Conservation (phyloP, 2,888 invertebrate genomes). For the Cordilura impudica region DNA sequence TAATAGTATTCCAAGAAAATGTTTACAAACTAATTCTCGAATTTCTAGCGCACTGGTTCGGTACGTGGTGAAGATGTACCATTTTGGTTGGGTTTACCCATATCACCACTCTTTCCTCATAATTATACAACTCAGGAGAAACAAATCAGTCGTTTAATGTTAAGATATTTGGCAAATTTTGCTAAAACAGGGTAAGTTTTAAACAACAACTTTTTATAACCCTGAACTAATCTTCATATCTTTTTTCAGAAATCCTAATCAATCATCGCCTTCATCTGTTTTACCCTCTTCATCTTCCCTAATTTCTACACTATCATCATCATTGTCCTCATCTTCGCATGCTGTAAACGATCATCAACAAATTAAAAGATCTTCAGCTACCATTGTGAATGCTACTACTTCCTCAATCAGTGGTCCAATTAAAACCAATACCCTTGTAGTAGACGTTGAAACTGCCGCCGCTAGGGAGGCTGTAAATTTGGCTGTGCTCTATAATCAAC, state of each 20-base stretch:
- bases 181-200: constrained; percentile 88
- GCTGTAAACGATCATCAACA: constrained; percentile 53
- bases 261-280: constrained; percentile 62
- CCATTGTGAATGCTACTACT: constrained; percentile 44
- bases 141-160: constrained; percentile 86
- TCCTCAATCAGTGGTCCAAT: constrained; percentile 48
- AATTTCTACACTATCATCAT: constrained; percentile 41
- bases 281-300: constrained; percentile 52
- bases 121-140: constrained; percentile 90
- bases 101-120: constrained; percentile 83
- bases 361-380: constrained; percentile 64
- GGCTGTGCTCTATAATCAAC: constrained; percentile 73
- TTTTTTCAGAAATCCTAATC: constrained; percentile 73
- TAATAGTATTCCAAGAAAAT: too few species aligned
- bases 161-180: constrained; percentile 92
- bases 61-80: constrained; percentile 92
- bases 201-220: too few species aligned
- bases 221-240: neutral
- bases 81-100: constrained; percentile 89
- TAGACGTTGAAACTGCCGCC: constrained; percentile 55
- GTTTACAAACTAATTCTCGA: constrained; percentile 1
- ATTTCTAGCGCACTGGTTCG: constrained; percentile 85
- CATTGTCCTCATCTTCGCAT: neutral
- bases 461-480: constrained; percentile 69
- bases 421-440: constrained; percentile 40